phyloP scores from a whole-genome alignment of 2,797 vertebrate genomes.

The Alcedo quadribrachys region DNA sequence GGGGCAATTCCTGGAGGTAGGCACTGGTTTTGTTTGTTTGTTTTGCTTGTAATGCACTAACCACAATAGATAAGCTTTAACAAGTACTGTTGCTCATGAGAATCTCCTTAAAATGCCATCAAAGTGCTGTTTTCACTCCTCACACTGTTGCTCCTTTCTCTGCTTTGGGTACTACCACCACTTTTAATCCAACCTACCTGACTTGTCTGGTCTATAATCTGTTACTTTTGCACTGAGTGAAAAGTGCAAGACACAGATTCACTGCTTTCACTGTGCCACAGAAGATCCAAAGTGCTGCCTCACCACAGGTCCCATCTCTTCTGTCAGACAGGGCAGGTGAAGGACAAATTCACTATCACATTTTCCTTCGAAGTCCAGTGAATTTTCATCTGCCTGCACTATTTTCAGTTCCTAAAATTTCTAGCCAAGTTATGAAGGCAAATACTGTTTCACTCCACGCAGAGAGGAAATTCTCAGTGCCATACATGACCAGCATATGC shows the following conservation, averaged over 20 bases:
- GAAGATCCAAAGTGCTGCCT: not conserved
- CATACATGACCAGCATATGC: rapidly evolving
- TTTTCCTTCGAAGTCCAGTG: not conserved
- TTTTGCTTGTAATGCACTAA: not conserved
- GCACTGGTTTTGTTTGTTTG: not conserved
- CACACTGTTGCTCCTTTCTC: not conserved
- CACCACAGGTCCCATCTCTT: not conserved
- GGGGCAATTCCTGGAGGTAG: not conserved
- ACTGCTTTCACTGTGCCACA: not conserved
- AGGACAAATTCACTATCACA: not conserved
- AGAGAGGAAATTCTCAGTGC: not conserved
- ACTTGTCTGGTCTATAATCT: not conserved
- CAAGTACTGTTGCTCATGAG: not conserved
- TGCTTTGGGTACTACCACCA: not conserved
- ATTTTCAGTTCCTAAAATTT: not conserved
- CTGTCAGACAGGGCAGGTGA: not conserved
- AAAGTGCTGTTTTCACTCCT: not conserved
- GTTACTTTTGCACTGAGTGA: not conserved
- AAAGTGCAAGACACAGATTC: not conserved
- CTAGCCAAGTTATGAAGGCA: not conserved
- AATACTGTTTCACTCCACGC: not conserved
- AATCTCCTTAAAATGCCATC: not conserved
- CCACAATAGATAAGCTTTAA: not conserved
- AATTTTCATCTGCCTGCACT: not conserved
- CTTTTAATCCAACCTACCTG: not conserved